phyloP scores from a whole-genome alignment of 2,888 invertebrate species.

The Campoplex nolae region DNA sequence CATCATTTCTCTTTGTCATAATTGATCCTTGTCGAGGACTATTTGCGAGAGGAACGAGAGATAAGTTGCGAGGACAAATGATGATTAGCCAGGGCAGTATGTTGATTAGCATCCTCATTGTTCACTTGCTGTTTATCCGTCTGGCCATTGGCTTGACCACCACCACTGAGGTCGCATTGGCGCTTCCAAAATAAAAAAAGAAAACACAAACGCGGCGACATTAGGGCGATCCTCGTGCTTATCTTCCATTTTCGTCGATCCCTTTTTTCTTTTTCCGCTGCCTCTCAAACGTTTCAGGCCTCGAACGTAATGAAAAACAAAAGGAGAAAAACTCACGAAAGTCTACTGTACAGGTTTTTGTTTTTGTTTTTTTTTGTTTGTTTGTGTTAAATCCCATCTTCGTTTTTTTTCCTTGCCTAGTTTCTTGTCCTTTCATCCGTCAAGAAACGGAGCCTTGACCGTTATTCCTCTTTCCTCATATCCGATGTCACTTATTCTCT shows the following conservation, averaged over 20 bases:
- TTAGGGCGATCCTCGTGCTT: slow-evolving; percentile 73
- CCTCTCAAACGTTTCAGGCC: slow-evolving; percentile 37
- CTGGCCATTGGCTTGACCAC: slow-evolving; percentile 78
- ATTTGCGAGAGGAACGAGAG: slow-evolving; percentile 66
- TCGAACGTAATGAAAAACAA: slow-evolving; percentile 37
- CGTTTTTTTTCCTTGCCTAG: not conserved
- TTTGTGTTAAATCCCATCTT: not conserved
- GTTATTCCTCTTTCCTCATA: slow-evolving; percentile 11
- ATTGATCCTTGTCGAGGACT: slow-evolving; percentile 38
- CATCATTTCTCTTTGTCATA: not conserved
- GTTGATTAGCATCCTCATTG: slow-evolving; percentile 65
- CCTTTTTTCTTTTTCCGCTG: slow-evolving; percentile 52
- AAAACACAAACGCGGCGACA: slow-evolving; percentile 82
- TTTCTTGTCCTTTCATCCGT: slow-evolving; percentile 9
- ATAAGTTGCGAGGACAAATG: slow-evolving; percentile 62
- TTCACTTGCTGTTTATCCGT: slow-evolving; percentile 80
- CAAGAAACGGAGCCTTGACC: slow-evolving; percentile 24
- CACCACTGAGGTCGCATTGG: slow-evolving; percentile 80
- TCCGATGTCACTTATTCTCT: not conserved
- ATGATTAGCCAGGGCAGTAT: slow-evolving; percentile 55
- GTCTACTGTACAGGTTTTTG: slow-evolving; percentile 36
- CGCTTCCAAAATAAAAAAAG: slow-evolving; percentile 80
- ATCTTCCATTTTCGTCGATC: slow-evolving; percentile 39
- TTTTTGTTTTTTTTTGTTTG: not conserved
- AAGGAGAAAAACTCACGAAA: slow-evolving; percentile 39